These are phyloP conservation scores for Athene noctua DNA, from an alignment of 2,113 vertebrate species.

Conservation along the genomic window DNA sequence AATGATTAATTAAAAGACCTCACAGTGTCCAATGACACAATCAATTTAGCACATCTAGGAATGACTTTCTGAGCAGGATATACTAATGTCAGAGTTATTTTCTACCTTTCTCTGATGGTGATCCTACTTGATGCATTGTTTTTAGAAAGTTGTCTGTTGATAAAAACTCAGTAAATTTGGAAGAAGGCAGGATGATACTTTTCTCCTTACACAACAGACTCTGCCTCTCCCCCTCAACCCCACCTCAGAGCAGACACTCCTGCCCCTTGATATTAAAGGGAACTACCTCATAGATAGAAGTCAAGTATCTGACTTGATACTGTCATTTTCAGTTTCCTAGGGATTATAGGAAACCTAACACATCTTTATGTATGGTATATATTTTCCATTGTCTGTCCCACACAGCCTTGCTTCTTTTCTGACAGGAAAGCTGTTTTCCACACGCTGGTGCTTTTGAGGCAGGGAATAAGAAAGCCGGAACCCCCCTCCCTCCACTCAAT, in stretches of 20 bases:
- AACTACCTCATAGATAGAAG: neutral
- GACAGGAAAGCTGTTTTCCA: neutral
- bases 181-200: neutral
- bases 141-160: constrained; percentile 26
- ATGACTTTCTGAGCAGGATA: neutral
- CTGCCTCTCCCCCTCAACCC: neutral
- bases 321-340: neutral
- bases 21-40: neutral
- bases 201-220: neutral
- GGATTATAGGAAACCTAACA: neutral
- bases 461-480: neutral
- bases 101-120: neutral
- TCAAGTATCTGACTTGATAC: neutral
- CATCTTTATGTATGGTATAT: neutral
- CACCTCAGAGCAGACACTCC: neutral
- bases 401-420: neutral
- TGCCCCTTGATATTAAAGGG: neutral
- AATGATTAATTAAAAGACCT: neutral
- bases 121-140: neutral
- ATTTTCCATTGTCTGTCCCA: neutral
- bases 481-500: rapidly evolving
- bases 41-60: neutral
- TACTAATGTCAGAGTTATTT: neutral
- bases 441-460: neutral
- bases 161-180: neutral